These are phyloP conservation scores for Coenonympha glycerion DNA, from an alignment of 2,888 invertebrate genomes.

Conservation along the genomic window DNA sequence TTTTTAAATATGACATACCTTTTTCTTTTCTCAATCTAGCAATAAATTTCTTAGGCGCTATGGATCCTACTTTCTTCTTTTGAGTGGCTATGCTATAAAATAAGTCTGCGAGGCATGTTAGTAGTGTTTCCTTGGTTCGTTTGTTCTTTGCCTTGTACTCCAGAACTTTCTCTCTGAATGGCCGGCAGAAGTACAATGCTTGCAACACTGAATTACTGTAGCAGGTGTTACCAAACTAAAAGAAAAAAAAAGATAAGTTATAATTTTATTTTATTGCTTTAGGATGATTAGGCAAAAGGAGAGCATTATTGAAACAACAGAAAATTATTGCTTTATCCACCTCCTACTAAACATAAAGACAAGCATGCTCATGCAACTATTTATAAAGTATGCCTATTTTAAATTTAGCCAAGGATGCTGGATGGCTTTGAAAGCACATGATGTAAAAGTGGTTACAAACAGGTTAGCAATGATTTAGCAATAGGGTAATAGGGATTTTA, in stretches of 20 bases:
- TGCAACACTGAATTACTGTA: slow-evolving; percentile 99
- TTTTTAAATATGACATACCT: no score
- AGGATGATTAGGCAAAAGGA: no score
- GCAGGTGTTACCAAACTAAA: slow-evolving; percentile 99
- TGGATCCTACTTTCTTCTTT: slow-evolving; percentile 99
- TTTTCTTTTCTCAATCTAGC: slow-evolving; percentile 98
- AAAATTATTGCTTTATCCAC: no score
- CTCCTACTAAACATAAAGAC: no score
- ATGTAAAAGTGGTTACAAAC: no score
- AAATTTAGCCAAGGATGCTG: no score
- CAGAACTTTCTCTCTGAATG: slow-evolving; percentile 98
- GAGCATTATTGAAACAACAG: no score
- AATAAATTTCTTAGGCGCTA: slow-evolving; percentile 99
- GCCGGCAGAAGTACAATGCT: slow-evolving; percentile 99
- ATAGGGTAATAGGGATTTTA: no score
- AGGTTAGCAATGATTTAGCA: no score
- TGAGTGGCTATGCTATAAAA: slow-evolving; percentile 99
- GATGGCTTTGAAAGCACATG: no score
- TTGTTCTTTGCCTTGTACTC: slow-evolving; percentile 98
- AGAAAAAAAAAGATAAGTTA: slow-evolving; percentile 32
- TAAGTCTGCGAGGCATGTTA: slow-evolving; percentile 98
- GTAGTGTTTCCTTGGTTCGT: slow-evolving; percentile 95
- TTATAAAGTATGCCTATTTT: no score
- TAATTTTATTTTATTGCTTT: not conserved
- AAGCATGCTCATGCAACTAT: no score